Evolutionary conservation across 2,888 invertebrate species (phyloP).

Genomic region (Leucophenga maculata): DNA sequence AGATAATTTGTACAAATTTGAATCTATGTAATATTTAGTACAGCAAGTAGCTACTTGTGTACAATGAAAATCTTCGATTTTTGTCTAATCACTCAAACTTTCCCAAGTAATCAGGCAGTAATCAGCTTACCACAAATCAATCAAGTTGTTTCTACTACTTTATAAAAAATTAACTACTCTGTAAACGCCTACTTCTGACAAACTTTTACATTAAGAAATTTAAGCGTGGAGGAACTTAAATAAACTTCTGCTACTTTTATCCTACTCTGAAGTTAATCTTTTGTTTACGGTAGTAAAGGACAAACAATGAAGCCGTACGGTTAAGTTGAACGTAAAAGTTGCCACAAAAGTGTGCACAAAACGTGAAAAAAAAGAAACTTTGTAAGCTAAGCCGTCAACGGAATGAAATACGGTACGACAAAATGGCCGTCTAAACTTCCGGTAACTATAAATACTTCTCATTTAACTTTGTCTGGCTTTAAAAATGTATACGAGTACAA

Average conservation of each 20-base stretch:
- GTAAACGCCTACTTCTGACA: not conserved
- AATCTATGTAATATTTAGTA: too few species aligned
- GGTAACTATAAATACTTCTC: too few species aligned
- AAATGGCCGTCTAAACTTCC: not conserved
- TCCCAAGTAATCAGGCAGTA: slow-evolving; percentile 32
- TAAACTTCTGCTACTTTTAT: too few species aligned
- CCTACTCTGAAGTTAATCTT: not conserved
- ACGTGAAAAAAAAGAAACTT: not conserved
- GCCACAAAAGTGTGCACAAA: not conserved
- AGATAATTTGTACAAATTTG: too few species aligned
- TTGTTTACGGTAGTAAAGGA: not conserved
- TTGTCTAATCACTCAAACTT: slow-evolving; percentile 13
- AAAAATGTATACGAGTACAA: too few species aligned
- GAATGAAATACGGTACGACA: not conserved
- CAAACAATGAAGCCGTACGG: not conserved
- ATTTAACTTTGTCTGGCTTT: too few species aligned
- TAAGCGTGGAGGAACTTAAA: not conserved
- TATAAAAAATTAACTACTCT: not conserved
- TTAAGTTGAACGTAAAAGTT: not conserved
- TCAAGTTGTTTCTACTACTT: slow-evolving; percentile 36
- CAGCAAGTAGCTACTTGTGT: too few species aligned
- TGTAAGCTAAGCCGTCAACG: not conserved
- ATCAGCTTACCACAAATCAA: slow-evolving; percentile 52
- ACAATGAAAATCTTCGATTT: not conserved
- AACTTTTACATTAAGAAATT: slow-evolving; percentile 12